phyloP scores from a whole-genome alignment of 2,113 vertebrate genomes.

The Thalassarche chlororhynchos region DNA sequence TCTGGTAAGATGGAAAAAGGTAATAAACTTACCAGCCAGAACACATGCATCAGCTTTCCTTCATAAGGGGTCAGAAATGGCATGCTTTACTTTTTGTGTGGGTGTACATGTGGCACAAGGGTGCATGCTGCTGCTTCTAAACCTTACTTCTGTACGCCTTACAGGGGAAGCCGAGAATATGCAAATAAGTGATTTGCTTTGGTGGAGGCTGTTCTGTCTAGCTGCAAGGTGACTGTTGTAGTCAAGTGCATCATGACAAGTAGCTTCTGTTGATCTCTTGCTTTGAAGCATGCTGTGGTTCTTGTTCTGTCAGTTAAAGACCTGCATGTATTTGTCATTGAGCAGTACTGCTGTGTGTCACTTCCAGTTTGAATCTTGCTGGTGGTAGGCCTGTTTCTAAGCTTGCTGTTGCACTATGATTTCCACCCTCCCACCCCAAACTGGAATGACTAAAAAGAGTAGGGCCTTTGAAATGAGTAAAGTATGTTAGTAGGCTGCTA shows the following conservation, averaged over 20 bases:
- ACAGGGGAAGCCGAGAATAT: not conserved
- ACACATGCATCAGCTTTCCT: accelerated
- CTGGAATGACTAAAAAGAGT: not conserved
- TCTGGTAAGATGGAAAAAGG: not conserved
- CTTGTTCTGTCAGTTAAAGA: not conserved
- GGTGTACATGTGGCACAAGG: accelerated
- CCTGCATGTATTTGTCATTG: not conserved
- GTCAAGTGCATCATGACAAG: accelerated
- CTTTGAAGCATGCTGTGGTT: not conserved
- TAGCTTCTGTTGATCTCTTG: not conserved
- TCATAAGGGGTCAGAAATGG: not conserved
- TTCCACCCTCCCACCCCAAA: not conserved
- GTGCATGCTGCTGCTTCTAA: not conserved
- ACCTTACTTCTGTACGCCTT: accelerated
- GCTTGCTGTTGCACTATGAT: not conserved
- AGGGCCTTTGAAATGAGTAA: not conserved
- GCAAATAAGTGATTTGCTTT: not conserved
- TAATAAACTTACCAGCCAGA: not conserved
- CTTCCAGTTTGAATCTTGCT: not conserved
- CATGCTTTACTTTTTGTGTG: not conserved
- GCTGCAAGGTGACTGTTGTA: not conserved
- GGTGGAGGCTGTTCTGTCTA: not conserved
- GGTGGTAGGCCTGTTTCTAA: not conserved
- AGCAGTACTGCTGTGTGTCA: not conserved
- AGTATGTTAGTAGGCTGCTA: not conserved